A percentile compares a stretch with the other conserved stretches of the same genome.
Conservation (phyloP, 1,140 invertebrate species). For the Diuraphis noxia region DNA sequence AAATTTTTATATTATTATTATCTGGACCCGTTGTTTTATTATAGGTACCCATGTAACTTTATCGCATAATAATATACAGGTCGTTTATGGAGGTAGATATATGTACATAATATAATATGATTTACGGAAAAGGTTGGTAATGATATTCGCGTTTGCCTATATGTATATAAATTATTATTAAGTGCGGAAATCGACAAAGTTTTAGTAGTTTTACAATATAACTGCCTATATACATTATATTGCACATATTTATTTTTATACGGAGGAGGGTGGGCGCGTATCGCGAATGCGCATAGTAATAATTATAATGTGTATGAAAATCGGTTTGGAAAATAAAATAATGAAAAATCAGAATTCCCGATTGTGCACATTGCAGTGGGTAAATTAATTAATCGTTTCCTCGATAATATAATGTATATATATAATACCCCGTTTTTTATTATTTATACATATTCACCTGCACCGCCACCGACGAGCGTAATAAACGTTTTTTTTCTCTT, state of each 20-base stretch:
- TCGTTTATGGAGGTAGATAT: background rate
- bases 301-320: background rate
- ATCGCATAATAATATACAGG: background rate
- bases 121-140: background rate
- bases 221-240: too few species aligned
- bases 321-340: background rate
- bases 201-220: background rate
- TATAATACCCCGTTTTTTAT: background rate
- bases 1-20: background rate
- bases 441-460: constrained; percentile 1
- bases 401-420: background rate
- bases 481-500: background rate
- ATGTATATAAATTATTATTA: too few species aligned
- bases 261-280: background rate
- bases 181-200: background rate
- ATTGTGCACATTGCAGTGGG: background rate
- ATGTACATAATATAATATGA: background rate
- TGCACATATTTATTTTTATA: background rate
- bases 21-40: background rate
- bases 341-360: background rate
- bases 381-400: constrained; percentile 13
- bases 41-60: background rate
- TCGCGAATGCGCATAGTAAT: background rate
- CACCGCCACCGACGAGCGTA: background rate
- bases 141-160: background rate